Conservation (phyloP, 53 echinoderm and acorn worm genomes). For the Hippasteria phrygiana region DNA sequence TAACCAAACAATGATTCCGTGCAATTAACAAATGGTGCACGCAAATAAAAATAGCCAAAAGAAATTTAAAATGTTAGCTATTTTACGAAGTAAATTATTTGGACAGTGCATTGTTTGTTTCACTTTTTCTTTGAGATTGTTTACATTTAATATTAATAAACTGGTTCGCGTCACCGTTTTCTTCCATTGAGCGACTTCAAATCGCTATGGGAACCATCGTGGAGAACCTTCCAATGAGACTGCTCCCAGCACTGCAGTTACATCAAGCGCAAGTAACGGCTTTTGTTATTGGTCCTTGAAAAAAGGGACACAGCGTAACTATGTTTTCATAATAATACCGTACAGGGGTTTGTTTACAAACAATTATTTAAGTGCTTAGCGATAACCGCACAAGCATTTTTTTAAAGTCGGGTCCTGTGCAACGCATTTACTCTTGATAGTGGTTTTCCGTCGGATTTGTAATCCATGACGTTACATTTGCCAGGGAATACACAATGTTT, state of each 20-base stretch:
- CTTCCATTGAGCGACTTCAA: neutral
- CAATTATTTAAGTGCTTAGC: neutral
- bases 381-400: neutral
- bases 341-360: constrained; percentile 56
- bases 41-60: no score
- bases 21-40: no score
- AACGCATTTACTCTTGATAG: no score
- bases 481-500: no score
- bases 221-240: constrained; percentile 1
- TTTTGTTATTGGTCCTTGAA: constrained; percentile 58
- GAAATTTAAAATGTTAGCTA: no score
- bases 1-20: no score
- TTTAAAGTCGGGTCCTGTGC: no score
- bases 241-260: constrained; percentile 24
- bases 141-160: neutral
- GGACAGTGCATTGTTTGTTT: no score
- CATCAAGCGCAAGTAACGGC: neutral
- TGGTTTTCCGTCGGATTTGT: no score
- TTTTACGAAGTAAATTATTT: no score
- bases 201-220: neutral
- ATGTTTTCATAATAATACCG: neutral
- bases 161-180: neutral
- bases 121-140: no score
- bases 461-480: no score
- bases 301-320: neutral